Conservation (phyloP, 1,140 invertebrate species). For the Drosophila funebris region DNA sequence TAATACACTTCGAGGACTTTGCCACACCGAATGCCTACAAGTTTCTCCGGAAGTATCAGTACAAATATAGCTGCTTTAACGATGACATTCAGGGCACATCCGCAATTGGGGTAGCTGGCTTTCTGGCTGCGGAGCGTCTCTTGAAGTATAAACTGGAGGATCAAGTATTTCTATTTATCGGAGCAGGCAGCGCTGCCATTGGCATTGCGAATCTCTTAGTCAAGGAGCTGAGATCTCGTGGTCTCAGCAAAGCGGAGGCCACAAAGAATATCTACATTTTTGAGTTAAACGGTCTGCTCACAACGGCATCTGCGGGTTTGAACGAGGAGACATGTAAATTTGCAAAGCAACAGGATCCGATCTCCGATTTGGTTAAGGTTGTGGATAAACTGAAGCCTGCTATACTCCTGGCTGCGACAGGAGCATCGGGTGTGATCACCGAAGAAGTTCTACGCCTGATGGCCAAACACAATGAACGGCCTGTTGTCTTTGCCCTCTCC, state of each 20-base stretch:
- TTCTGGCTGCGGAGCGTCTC: constrained; percentile 92
- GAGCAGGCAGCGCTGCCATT: constrained; percentile 95
- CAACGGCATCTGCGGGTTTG: background rate
- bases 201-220: constrained; percentile 94
- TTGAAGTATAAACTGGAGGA: constrained; percentile 92
- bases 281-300: constrained; percentile 85
- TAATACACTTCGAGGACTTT: constrained; percentile 98
- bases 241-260: constrained; percentile 87
- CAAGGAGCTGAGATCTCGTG: constrained; percentile 18
- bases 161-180: constrained; percentile 95
- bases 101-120: constrained; percentile 94
- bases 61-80: constrained; percentile 96
- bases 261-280: constrained; percentile 90
- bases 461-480: constrained; percentile 85
- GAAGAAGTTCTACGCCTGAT: constrained; percentile 91
- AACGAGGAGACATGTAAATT: constrained; percentile 84
- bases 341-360: constrained; percentile 88
- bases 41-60: constrained; percentile 93
- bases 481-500: constrained; percentile 94
- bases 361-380: constrained; percentile 85
- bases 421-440: constrained; percentile 93
- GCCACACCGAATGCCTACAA: constrained; percentile 96
- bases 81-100: constrained; percentile 98
- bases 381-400: constrained; percentile 18
- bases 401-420: constrained; percentile 93